Evolutionary conservation across 1,140 invertebrate species (phyloP), one percentile per base, ranked within the genome.

Genomic region (Temnothorax curvispinosus): DNA sequence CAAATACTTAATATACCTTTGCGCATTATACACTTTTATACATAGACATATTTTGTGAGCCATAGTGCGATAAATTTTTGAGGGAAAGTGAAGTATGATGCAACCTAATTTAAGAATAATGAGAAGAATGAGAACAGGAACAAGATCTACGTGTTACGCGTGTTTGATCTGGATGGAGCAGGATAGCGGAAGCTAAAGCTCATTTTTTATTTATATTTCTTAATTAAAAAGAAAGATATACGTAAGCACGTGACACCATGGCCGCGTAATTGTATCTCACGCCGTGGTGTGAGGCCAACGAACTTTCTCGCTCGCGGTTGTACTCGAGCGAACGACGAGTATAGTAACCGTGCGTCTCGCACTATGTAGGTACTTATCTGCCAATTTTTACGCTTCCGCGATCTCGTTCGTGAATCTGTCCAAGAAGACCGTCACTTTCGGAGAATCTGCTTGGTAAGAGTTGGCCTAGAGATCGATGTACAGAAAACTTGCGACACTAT

Each of bases 221-320:
- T 50, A 27, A 69, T 69, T 69, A 69, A 47, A 32, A 32, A 27
- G n/a, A 50, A 50, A 69, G 65, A 27, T 54, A 27, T 54, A 69
- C 47, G 8, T 41, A 41, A 18, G 41, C 41, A 50, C 41, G 35
- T 54, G 41, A 62, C 56, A 64, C 15, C 47, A 64, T 72, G 18
- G 56, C 41, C 52, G 69, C 54, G 54, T 84, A 84, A 84, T 84
- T 84, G 80, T 82, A 82, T 82, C 80, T 21, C 27, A 35, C 18
- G 18, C 18, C 77, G 27, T 50, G 18, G 7, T 56, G 27, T 15
- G 69, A 35, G 80, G 80, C 18, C 80, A 84, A 84, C 7, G 80
- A 84, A 84, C 80, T 75, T 82, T 82, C 80, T 72, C 44, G 41
- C 67, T 74, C 27, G 41, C 9, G 54, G n/a, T 84, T 75, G 75